Conservation (phyloP, 2,113 vertebrate genomes). For the Balaenoptera acutorostrata region DNA sequence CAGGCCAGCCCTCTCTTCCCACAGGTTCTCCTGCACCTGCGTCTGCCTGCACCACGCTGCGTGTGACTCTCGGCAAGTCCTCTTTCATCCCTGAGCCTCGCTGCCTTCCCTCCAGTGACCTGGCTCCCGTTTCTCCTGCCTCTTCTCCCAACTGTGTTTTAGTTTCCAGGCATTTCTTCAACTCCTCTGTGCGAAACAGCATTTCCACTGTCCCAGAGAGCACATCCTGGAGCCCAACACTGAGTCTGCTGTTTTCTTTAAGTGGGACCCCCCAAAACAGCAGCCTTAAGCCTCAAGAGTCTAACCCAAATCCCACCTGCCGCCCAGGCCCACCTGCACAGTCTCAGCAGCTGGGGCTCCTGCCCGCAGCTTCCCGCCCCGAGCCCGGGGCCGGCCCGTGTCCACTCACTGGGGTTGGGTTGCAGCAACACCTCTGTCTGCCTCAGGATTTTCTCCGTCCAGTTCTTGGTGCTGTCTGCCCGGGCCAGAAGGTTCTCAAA, state of each 20-base stretch:
- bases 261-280: too few relatives aligned
- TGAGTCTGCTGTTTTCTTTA: background rate
- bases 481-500: constrained; percentile 92
- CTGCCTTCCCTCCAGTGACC: background rate
- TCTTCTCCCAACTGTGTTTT: background rate
- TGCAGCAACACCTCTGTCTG: constrained; percentile 94
- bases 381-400: background rate
- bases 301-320: background rate
- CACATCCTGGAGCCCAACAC: fast-evolving
- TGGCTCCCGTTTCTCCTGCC: too few relatives aligned
- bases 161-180: background rate
- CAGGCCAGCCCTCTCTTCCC: background rate
- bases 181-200: background rate
- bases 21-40: background rate
- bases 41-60: fast-evolving
- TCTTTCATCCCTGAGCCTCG: fast-evolving
- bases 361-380: background rate
- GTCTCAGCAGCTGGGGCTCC: background rate
- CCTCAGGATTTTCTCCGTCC: constrained; percentile 94
- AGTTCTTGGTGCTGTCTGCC: constrained; percentile 94
- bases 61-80: background rate
- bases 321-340: background rate
- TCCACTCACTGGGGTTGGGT: constrained; percentile 93
- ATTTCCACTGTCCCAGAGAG: background rate
- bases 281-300: background rate